Conservation (phyloP, 1,140 invertebrate genomes). For the Delia radicum region DNA sequence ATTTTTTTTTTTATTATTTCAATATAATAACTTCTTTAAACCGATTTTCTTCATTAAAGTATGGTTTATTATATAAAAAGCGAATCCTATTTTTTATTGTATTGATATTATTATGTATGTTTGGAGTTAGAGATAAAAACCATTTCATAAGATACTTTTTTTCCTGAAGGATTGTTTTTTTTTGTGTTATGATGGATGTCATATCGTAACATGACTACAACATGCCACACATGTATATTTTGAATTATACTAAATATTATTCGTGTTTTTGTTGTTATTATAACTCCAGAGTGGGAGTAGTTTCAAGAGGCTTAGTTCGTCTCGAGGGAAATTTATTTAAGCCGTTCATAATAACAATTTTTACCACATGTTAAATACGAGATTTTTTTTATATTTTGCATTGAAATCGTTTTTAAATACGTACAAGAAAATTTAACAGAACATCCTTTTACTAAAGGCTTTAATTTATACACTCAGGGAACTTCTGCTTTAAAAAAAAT, state of each 20-base stretch:
- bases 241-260: not conserved
- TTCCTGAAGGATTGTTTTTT: not conserved
- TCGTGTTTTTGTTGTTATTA: not conserved
- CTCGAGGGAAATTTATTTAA: conserved; percentile 53
- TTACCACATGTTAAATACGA: not conserved
- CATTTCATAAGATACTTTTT: not conserved
- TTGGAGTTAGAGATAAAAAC: not conserved
- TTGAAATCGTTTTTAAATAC: too few species aligned
- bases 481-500: too few species aligned
- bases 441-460: too few species aligned
- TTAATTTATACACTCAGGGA: too few species aligned
- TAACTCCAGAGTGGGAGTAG: not conserved
- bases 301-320: conserved; percentile 45
- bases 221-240: not conserved
- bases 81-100: too few species aligned
- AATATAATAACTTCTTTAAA: conserved; percentile 10
- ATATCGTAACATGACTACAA: not conserved
- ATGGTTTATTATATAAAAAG: too few species aligned
- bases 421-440: too few species aligned
- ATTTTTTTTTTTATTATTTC: not conserved
- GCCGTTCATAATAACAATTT: conserved; percentile 53
- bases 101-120: not conserved
- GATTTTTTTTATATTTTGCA: not conserved
- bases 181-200: not conserved
- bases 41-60: conserved; percentile 30